These are phyloP conservation scores for Ondatra zibethicus DNA, from an alignment of 2,113 vertebrate genomes.

Conservation along the genomic window DNA sequence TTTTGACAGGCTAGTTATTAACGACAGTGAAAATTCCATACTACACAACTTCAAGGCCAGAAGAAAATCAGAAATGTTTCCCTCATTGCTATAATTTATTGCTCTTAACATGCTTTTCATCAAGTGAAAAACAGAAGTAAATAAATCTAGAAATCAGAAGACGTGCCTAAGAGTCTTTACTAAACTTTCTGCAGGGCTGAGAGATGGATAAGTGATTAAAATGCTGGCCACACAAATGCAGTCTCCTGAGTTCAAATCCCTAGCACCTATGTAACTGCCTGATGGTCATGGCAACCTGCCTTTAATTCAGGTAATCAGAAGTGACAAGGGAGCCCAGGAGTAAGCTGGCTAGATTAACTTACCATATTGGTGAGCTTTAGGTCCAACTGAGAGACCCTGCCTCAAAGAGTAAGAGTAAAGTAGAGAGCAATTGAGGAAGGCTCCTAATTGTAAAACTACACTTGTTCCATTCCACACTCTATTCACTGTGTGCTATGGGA, in stretches of 20 bases:
- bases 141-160: not conserved
- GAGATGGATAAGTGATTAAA: not conserved
- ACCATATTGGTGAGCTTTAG: not conserved
- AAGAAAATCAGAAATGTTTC: not conserved
- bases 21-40: constrained; percentile 34
- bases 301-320: not conserved
- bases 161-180: not conserved
- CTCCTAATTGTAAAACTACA: not conserved
- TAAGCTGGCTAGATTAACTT: not conserved
- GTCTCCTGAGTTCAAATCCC: not conserved
- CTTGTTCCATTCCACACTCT: too few relatives aligned
- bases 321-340: not conserved
- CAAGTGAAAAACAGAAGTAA: constrained; percentile 17
- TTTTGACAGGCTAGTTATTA: constrained; percentile 26
- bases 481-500: too few relatives aligned
- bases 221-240: too few relatives aligned
- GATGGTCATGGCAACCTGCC: not conserved
- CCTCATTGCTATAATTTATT: not conserved
- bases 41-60: not conserved
- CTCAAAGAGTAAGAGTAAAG: not conserved
- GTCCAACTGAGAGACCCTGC: not conserved
- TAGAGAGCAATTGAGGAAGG: not conserved
- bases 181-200: not conserved
- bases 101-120: constrained; percentile 2
- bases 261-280: not conserved